Conservation (phyloP, 2,888 invertebrate species). For the Phymatocera aterrima region DNA sequence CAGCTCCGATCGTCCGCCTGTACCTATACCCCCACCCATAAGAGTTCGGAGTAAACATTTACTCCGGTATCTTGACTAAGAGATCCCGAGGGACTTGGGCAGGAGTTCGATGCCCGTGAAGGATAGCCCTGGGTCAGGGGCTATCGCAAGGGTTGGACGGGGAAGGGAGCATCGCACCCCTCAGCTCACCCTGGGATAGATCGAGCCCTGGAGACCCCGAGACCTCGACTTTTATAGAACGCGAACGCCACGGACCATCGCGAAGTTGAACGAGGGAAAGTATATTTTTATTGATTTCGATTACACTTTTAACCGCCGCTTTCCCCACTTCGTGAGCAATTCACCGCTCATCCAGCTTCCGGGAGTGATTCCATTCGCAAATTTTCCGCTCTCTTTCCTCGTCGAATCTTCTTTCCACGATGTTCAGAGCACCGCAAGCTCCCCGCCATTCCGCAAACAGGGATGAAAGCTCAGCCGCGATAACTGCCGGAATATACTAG, state of each 20-base stretch:
- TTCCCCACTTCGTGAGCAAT: not conserved
- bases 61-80: conserved; percentile 64
- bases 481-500: not conserved
- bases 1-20: not conserved
- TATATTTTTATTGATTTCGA: conserved; percentile 71
- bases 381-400: not conserved
- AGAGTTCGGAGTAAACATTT: conserved; percentile 33
- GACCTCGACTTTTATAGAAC: conserved; percentile 68
- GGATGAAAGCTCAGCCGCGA: not conserved
- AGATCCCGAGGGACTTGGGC: conserved; percentile 66
- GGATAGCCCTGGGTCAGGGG: conserved; percentile 73
- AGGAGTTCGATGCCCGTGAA: conserved; percentile 68
- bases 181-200: conserved; percentile 65
- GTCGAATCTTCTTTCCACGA: not conserved
- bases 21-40: not conserved
- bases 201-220: conserved; percentile 71
- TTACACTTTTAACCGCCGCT: conserved; percentile 56
- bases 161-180: conserved; percentile 28
- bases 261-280: conserved; percentile 50
- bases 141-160: conserved; percentile 62
- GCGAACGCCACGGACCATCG: conserved; percentile 9
- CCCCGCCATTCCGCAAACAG: not conserved
- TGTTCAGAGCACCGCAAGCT: not conserved
- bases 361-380: conserved; percentile 6
- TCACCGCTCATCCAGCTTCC: not conserved